Percentiles rank a stretch among this genome's conserved stretches.
Conservation (phyloP, 2,113 vertebrate genomes). For the human (Homo sapiens) region DNA sequence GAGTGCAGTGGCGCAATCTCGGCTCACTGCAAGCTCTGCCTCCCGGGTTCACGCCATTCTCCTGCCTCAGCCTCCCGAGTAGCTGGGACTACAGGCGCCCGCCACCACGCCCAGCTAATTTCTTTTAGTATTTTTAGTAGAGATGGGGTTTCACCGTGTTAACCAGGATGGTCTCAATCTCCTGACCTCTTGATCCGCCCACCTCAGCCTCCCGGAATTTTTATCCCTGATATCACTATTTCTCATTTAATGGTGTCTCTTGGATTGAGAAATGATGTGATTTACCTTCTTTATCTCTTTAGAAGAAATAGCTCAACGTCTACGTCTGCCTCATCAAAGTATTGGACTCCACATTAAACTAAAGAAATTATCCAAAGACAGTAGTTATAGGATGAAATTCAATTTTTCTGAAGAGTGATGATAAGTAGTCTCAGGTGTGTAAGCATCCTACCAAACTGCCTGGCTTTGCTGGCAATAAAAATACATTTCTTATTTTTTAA, state of each 20-base stretch:
- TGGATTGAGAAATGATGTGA: background rate
- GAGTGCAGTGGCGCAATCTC: too few relatives aligned
- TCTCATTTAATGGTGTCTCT: background rate
- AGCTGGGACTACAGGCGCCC: too few relatives aligned
- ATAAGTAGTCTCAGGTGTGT: background rate
- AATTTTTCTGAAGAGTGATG: background rate
- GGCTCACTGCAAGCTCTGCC: too few relatives aligned
- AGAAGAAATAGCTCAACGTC: background rate
- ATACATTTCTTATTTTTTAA: background rate
- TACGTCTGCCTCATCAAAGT: background rate
- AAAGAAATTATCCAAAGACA: background rate
- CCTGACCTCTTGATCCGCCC: too few relatives aligned
- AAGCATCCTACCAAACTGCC: background rate
- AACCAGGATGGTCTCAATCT: too few relatives aligned
- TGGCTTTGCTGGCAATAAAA: background rate
- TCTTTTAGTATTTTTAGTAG: too few relatives aligned
- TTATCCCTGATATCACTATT: background rate
- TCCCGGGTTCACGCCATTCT: too few relatives aligned
- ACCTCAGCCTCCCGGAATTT: background rate
- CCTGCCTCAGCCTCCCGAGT: too few relatives aligned
- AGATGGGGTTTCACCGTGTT: too few relatives aligned
- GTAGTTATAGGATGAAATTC: background rate
- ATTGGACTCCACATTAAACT: background rate
- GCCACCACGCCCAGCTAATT: too few relatives aligned
- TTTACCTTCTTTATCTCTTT: background rate